Evolutionary conservation across 2,113 vertebrate genomes (phyloP), one percentile per base, ranked within the genome.

Genomic region (Apodemus speciosus): DNA sequence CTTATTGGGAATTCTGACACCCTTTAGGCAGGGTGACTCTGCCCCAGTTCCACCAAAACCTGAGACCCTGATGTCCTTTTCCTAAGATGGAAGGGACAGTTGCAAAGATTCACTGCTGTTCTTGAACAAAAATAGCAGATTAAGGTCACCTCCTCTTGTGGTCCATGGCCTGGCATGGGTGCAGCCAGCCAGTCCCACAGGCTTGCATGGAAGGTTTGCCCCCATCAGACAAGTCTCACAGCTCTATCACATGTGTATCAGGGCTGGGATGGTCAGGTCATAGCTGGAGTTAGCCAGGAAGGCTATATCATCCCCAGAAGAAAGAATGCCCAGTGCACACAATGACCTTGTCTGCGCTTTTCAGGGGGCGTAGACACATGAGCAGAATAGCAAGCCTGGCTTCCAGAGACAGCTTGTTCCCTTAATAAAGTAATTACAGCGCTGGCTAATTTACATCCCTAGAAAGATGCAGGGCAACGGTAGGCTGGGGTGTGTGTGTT

Each of bases 391-490:
- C 2, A 49, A 90, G 62, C 56, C 9, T 3, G 1, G 56, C 60
- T 95, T 85, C 77, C 60, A 60, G 88, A 85, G 75, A 49, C 87
- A 40, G 84, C 35, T 66, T n/a, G 7, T 92, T 92, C 56, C 58
- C 46, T 62, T 68, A 84, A 68, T 85, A 79, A 90, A 84, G 86
- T 75, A 49, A 95, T 89, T 56, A 88, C 79, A 69, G 94, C 94
- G 80, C 85, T 8, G 43, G 73, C 43, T 83, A 85, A 87, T 90
- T 91, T 94, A 88, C 77, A 95, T 95, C 90, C 90, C 95, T 95
- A 87, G 96, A 95, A 96, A 96, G 95, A 95, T 73, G 85, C 92
- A 91, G 95, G 95, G 87, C 92, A 81, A 62, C 23, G 49, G 86
- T n/a, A 38, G 87, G 84, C 86, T 1, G 1, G 88, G 2, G 58